phyloP scores from a whole-genome alignment of 2,113 vertebrate species.

The Ceuthmochares aereus region DNA sequence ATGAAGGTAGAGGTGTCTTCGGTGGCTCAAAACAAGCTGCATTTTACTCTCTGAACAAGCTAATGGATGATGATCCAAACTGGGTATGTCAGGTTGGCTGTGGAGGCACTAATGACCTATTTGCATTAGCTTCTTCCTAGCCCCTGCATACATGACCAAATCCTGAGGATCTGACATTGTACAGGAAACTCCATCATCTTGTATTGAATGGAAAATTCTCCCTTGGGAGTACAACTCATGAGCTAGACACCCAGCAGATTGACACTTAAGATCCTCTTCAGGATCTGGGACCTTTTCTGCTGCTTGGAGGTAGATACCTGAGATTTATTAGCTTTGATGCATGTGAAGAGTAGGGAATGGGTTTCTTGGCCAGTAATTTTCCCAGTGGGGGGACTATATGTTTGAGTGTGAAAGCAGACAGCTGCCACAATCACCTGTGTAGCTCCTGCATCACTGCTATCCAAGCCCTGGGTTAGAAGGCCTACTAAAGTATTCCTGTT shows the following conservation, averaged over 20 bases:
- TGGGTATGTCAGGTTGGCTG: neutral
- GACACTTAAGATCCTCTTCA: neutral
- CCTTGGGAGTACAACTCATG: neutral
- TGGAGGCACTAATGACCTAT: neutral
- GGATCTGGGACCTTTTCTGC: neutral
- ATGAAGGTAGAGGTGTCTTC: neutral
- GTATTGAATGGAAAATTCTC: neutral
- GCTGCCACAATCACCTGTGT: neutral
- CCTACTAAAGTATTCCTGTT: neutral
- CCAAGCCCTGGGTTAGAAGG: constrained; percentile 1
- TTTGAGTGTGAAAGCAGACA: constrained; percentile 9
- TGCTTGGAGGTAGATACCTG: neutral
- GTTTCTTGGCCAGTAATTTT: neutral
- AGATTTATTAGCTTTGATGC: neutral
- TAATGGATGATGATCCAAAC: neutral
- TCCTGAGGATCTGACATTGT: neutral
- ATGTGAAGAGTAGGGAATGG: neutral
- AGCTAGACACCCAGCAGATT: neutral
- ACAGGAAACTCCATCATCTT: neutral
- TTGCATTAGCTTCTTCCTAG: neutral
- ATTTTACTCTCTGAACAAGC: neutral
- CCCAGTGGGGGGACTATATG: neutral
- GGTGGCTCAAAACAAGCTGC: neutral
- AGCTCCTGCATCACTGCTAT: neutral
- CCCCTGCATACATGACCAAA: neutral